These are phyloP conservation scores for Sphecodes monilicornis DNA, from an alignment of 2,888 invertebrate genomes.

Conservation along the genomic window DNA sequence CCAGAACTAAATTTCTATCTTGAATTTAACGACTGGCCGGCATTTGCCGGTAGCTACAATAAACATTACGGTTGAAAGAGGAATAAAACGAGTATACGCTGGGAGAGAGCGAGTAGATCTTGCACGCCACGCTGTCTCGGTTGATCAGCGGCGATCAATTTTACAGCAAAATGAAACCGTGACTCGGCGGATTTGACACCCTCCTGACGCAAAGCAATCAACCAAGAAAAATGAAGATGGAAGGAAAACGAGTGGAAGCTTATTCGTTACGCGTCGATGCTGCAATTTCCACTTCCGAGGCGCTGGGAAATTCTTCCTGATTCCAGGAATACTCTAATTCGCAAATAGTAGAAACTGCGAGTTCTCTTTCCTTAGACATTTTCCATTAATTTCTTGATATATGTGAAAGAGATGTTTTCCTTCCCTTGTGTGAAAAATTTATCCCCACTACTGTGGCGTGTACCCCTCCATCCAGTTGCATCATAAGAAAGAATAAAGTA, in stretches of 20 bases:
- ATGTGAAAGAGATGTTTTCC: too few species aligned
- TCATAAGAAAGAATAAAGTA: too few species aligned
- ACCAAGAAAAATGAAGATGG: constrained; percentile 7
- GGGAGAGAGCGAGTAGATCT: background rate
- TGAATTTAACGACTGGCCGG: background rate
- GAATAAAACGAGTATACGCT: background rate
- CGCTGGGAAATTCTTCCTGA: background rate
- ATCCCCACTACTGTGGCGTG: too few species aligned
- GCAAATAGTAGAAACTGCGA: constrained; percentile 31
- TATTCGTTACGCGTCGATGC: background rate
- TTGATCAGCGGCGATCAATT: constrained; percentile 36
- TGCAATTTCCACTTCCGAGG: background rate
- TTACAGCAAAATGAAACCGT: constrained; percentile 13
- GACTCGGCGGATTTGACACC: constrained; percentile 1
- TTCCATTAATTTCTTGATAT: background rate
- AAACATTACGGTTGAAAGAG: constrained; percentile 22
- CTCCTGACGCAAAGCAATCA: constrained; percentile 1
- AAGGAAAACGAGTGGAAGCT: constrained; percentile 10
- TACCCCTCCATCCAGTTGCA: too few species aligned
- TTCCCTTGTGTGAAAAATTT: too few species aligned
- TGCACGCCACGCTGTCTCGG: constrained; percentile 1
- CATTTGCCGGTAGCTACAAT: constrained; percentile 12
- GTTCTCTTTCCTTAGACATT: background rate
- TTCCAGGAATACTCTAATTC: background rate
- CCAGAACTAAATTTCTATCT: constrained; percentile 1